Evolutionary conservation across 2,888 invertebrate genomes (phyloP), one percentile per base, ranked within the genome.

Genomic region (Cybosia mesomella): DNA sequence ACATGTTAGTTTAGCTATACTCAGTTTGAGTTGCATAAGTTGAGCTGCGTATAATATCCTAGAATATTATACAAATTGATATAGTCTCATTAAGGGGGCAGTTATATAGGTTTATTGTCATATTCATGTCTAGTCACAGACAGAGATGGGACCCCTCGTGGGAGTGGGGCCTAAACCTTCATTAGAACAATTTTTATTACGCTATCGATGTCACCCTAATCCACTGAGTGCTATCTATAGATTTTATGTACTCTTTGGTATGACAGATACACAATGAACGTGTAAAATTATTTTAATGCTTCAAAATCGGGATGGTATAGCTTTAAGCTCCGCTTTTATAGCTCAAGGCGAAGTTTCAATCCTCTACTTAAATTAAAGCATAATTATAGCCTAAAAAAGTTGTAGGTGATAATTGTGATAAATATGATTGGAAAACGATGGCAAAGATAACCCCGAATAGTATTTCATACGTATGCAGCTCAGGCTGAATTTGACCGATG

Each of bases 291-390:
- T 64, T 68, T 74, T 63, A 32, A 2, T 57, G 59, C 72, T 63
- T 64, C 24, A 55, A 36, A 71, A 72, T 77, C 67, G 32, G 60
- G 59, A 59, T 75, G 64, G 55, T 71, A 64, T 72, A 58, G 64
- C 59, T 68, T 74, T 76, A 73, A 74, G 61, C 34, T 64, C 55
- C 49, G 53, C 39, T 86, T 90, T 91, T 89, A 91, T 84, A 83
- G 78, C 76, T 80, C 73, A 49, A 49, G 49, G 49, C n/a, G n/a
- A 49, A 49, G 43, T 43, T 5, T 15, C 15, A 39, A 39, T 39
- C 0, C 39, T 4, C 0, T 39, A 13, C 10, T 34, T 9, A 34
- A 34, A 34, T 34, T n/a, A n/a, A n/a, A n/a, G n/a, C n/a, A n/a
- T n/a, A n/a, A n/a, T n/a, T n/a, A n/a, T n/a, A n/a, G n/a, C n/a